A percentile compares a stretch with the other conserved stretches of the same genome.
Evolutionary conservation across 2,797 vertebrate genomes (phyloP).

Genomic region (Hozukius guyotensis): DNA sequence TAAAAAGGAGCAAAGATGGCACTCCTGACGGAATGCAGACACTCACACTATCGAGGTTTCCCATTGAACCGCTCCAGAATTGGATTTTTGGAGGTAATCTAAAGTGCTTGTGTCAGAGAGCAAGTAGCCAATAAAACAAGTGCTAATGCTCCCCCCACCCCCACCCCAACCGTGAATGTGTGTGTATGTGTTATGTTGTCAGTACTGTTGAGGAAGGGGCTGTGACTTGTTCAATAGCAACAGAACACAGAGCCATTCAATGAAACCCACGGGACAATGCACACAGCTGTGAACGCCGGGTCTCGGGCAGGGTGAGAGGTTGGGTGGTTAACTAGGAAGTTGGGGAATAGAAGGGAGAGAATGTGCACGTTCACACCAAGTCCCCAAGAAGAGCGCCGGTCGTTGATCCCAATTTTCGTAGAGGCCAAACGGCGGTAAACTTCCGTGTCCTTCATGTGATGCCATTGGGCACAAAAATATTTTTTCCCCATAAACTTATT

Average conservation of each 20-base stretch:
- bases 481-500: too few species aligned
- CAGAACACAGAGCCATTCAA: conserved; percentile 39
- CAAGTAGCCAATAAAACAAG: conserved; percentile 42
- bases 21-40: conserved; percentile 20
- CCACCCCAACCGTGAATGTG: not conserved
- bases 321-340: conserved; percentile 40
- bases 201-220: conserved; percentile 39
- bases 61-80: conserved; percentile 12
- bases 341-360: conserved; percentile 12
- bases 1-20: not conserved
- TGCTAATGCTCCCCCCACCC: conserved; percentile 26
- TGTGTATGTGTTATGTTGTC: conserved; percentile 38
- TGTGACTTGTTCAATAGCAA: conserved; percentile 54
- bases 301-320: conserved; percentile 16
- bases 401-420: too few species aligned
- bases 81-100: conserved; percentile 33
- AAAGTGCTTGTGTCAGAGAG: conserved; percentile 37
- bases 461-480: too few species aligned
- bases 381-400: too few species aligned
- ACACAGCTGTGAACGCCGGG: conserved; percentile 43
- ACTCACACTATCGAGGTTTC: not conserved
- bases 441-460: too few species aligned
- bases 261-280: conserved; percentile 46
- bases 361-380: conserved; percentile 4
- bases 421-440: too few species aligned